These are phyloP conservation scores for Chlorops oryzae DNA, from an alignment of 1,140 invertebrate genomes.

Conservation along the genomic window DNA sequence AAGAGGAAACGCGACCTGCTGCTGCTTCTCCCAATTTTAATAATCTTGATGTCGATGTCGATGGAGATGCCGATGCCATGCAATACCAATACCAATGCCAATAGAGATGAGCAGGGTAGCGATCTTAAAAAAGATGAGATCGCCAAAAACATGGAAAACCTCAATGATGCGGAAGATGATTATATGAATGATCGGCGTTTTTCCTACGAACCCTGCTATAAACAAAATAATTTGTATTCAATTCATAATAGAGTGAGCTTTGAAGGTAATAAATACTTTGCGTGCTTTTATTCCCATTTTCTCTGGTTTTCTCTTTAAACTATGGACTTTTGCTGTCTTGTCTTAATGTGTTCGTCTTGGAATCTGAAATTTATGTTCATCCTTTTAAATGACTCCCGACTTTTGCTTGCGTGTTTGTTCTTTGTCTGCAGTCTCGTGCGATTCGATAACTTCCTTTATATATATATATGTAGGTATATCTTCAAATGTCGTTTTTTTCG, in stretches of 20 bases:
- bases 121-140: neutral
- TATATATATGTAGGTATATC: too few relatives aligned
- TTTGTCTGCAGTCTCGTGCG: too few relatives aligned
- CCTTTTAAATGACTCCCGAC: too few relatives aligned
- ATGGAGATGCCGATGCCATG: slow-evolving; percentile 1
- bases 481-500: too few relatives aligned
- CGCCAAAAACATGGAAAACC: slow-evolving; percentile 17
- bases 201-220: slow-evolving; percentile 42
- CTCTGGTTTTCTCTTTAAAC: neutral
- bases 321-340: too few relatives aligned
- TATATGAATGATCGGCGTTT: slow-evolving; percentile 17
- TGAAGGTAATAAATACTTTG: slow-evolving; percentile 32
- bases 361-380: too few relatives aligned
- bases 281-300: neutral
- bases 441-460: too few relatives aligned
- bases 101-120: neutral
- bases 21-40: slow-evolving; percentile 14
- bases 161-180: slow-evolving; percentile 22
- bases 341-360: too few relatives aligned
- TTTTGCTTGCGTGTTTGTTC: too few relatives aligned
- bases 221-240: slow-evolving; percentile 41
- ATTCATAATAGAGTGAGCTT: slow-evolving; percentile 46
- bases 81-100: neutral
- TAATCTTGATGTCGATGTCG: slow-evolving; percentile 7
- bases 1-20: slow-evolving; percentile 2